phyloP scores from a whole-genome alignment of 2,797 vertebrate genomes.

The Phalanger gymnotis region DNA sequence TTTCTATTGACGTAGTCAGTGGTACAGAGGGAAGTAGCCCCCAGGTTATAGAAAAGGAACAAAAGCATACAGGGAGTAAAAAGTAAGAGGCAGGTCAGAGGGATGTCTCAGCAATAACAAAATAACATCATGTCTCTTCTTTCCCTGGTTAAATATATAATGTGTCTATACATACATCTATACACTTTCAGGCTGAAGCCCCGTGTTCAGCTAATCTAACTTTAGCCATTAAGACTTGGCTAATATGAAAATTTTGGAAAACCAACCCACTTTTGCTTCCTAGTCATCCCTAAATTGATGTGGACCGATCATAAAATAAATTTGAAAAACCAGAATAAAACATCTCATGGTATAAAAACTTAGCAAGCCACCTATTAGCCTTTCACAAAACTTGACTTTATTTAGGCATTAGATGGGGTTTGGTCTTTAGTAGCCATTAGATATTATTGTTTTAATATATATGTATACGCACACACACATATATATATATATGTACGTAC shows the following conservation, averaged over 20 bases:
- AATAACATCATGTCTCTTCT: background rate
- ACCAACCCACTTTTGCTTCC: background rate
- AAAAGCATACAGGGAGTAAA: background rate
- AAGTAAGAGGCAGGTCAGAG: background rate
- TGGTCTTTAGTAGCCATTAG: background rate
- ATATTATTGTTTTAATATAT: background rate
- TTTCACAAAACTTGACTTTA: background rate
- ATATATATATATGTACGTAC: too few relatives aligned
- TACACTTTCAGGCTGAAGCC: background rate
- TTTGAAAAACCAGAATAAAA: background rate
- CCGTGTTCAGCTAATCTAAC: background rate
- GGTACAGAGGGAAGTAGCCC: slow-evolving; percentile 13
- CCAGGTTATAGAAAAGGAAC: background rate
- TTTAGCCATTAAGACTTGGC: background rate
- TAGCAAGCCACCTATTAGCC: background rate
- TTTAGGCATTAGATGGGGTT: background rate
- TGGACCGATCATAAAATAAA: too few relatives aligned
- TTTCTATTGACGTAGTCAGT: slow-evolving; percentile 38
- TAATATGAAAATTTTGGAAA: background rate
- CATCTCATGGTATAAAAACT: background rate
- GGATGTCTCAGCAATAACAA: background rate
- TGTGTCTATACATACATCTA: background rate
- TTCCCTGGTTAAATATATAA: background rate
- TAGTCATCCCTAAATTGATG: background rate
- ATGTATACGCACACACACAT: too few relatives aligned